phyloP scores from a whole-genome alignment of 2,888 invertebrate genomes.

The Prosopocoilus inquinatus region DNA sequence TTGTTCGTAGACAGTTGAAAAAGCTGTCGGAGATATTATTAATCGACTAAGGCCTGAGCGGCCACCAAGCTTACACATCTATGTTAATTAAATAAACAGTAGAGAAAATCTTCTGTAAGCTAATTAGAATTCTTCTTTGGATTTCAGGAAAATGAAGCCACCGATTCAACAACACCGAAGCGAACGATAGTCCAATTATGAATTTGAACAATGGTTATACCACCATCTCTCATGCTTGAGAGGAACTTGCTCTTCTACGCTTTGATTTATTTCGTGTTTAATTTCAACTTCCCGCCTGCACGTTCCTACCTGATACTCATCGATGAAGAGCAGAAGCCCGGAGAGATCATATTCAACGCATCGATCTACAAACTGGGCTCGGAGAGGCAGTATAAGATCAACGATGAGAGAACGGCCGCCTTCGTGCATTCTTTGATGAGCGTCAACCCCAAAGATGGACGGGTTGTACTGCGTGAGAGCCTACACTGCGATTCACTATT shows the following conservation, averaged over 20 bases:
- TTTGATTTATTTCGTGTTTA: slow-evolving; percentile 22
- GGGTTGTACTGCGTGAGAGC: slow-evolving; percentile 69
- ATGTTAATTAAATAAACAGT: no score
- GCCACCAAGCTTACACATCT: no score
- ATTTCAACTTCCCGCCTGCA: slow-evolving; percentile 17
- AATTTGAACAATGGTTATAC: slow-evolving; percentile 29
- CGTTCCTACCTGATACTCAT: slow-evolving; percentile 44
- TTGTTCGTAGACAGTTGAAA: no score
- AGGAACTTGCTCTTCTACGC: slow-evolving; percentile 19
- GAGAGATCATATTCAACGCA: slow-evolving; percentile 72
- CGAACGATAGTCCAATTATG: slow-evolving; percentile 11
- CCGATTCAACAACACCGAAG: neutral
- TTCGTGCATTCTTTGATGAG: slow-evolving; percentile 77
- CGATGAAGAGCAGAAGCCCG: slow-evolving; percentile 55
- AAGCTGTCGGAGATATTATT: no score
- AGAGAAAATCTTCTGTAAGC: no score
- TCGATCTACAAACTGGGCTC: slow-evolving; percentile 79
- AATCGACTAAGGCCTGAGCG: no score
- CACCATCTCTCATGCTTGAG: slow-evolving; percentile 31
- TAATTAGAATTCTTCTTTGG: no score
- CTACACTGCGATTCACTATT: slow-evolving; percentile 77
- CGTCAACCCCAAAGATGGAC: slow-evolving; percentile 73
- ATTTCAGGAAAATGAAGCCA: slow-evolving; percentile 2
- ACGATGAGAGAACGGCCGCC: slow-evolving; percentile 76
- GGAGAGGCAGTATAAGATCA: slow-evolving; percentile 75